Conservation (phyloP, 1,140 invertebrate genomes). For the Andrena cerasifolii region DNA sequence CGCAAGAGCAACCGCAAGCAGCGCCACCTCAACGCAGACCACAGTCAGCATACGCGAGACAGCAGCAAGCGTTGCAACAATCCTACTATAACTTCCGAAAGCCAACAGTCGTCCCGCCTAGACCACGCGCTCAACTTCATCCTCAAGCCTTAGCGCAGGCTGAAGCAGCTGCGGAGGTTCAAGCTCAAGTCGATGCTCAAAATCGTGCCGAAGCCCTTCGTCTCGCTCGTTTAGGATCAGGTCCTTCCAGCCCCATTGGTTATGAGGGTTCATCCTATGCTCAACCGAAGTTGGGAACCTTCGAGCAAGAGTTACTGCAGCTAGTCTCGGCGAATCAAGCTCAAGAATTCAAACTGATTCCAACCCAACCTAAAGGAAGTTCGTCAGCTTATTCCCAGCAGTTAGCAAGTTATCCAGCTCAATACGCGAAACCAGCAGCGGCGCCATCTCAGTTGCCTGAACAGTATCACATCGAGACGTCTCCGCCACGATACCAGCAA, state of each 20-base stretch:
- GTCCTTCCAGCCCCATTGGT: conserved; percentile 53
- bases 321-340: conserved; percentile 78
- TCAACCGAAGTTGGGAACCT: conserved; percentile 74
- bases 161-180: conserved; percentile 69
- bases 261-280: conserved; percentile 68
- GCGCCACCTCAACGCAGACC: conserved; percentile 64
- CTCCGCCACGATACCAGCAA: conserved; percentile 70
- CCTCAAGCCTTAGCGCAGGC: conserved; percentile 74
- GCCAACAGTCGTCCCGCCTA: conserved; percentile 71
- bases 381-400: conserved; percentile 66
- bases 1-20: conserved; percentile 68
- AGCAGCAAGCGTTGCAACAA: conserved; percentile 77
- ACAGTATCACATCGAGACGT: conserved; percentile 80
- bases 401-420: conserved; percentile 55
- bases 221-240: conserved; percentile 62
- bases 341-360: conserved; percentile 75
- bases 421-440: conserved; percentile 68
- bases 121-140: conserved; percentile 73
- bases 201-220: conserved; percentile 68
- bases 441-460: conserved; percentile 66
- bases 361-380: conserved; percentile 65
- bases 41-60: conserved; percentile 73
- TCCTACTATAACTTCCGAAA: conserved; percentile 78
- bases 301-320: conserved; percentile 77
- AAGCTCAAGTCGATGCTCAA: conserved; percentile 71